Evolutionary conservation across 1,140 invertebrate genomes (phyloP), one percentile per base, ranked within the genome.

Genomic region (Coptotermes formosanus): DNA sequence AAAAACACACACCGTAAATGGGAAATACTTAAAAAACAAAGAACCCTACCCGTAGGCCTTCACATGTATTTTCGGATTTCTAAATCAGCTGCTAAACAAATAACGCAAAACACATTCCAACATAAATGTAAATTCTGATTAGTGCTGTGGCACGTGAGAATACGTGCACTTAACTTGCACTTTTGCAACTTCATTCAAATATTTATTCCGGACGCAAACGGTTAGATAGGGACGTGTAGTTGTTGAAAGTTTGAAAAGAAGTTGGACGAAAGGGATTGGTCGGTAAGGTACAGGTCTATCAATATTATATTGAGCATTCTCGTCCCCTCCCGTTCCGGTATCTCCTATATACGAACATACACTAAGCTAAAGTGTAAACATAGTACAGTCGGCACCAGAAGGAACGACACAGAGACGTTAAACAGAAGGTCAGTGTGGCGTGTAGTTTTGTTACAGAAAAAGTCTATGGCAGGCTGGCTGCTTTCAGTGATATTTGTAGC

Each of bases 261-360:
- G 64, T n/a, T 30, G 64, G 25, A 30, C 25, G 64, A 14, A 75
- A 75, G n/a, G 64, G 64, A 75, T 75, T 75, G 64, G 25, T 75
- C n/a, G 52, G 64, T 30, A 75, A 75, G 64, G 64, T 30, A 75
- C n/a, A 75, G 64, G 64, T n/a, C 64, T 75, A 75, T 75, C 64
- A 75, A 75, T 75, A 75, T 30, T 75, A 30, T 75, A 75, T 75
- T 75, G 64, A 75, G n/a, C 64, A n/a, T 30, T 16, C 64, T n/a
- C 9, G 25, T 14, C 9, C 14, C 9, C 25, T 30, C n/a, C 7
- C 64, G 3, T 21, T 55, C 7, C 52, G 21, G 14, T 0, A 19
- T 4, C 64, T 75, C 64, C 64, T n/a, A 7, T 6, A 7, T n/a
- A 75, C 30, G 64, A 75, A 75, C 25, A 75, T 75, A 75, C 30